phyloP scores from a whole-genome alignment of 2,113 vertebrate species.

The Proterorhinus semilunaris region DNA sequence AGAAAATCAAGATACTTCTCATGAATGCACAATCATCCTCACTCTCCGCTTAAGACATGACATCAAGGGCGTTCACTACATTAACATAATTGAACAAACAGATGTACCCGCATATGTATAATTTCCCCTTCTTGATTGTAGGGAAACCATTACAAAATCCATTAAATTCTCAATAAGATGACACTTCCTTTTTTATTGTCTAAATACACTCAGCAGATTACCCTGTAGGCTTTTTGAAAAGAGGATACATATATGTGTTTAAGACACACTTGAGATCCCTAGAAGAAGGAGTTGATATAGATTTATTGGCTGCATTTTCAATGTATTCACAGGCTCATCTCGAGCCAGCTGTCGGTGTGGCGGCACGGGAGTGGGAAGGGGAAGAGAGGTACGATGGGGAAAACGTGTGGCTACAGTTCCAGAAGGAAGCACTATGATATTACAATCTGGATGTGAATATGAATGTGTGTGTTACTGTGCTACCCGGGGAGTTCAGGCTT shows the following conservation, averaged over 20 bases:
- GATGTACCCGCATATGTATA: conserved; percentile 13
- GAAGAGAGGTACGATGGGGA: conserved; percentile 38
- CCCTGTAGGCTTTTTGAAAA: conserved; percentile 34
- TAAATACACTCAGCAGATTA: conserved; percentile 39
- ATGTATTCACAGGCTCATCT: conserved; percentile 50
- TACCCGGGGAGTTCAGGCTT: conserved; percentile 2
- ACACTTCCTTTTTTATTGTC: conserved; percentile 18
- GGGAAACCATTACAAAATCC: neutral
- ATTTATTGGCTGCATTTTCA: conserved; percentile 60
- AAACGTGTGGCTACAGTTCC: conserved; percentile 36
- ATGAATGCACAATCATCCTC: conserved; percentile 17
- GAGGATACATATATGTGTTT: conserved; percentile 53
- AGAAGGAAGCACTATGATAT: conserved; percentile 41
- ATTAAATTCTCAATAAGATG: conserved; percentile 10
- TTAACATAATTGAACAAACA: conserved; percentile 20
- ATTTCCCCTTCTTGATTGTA: conserved; percentile 1
- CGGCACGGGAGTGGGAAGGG: conserved; percentile 43
- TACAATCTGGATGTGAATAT: conserved; percentile 32
- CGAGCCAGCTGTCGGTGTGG: conserved; percentile 45
- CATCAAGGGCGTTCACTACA: conserved; percentile 7
- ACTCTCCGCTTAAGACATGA: conserved; percentile 16
- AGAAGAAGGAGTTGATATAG: conserved; percentile 56
- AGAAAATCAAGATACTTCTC: conserved; percentile 2
- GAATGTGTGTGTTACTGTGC: conserved; percentile 2
- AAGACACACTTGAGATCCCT: conserved; percentile 51